These are phyloP conservation scores for Oncorhynchus mykiss DNA, from an alignment of 2,113 vertebrate genomes.

Conservation along the genomic window DNA sequence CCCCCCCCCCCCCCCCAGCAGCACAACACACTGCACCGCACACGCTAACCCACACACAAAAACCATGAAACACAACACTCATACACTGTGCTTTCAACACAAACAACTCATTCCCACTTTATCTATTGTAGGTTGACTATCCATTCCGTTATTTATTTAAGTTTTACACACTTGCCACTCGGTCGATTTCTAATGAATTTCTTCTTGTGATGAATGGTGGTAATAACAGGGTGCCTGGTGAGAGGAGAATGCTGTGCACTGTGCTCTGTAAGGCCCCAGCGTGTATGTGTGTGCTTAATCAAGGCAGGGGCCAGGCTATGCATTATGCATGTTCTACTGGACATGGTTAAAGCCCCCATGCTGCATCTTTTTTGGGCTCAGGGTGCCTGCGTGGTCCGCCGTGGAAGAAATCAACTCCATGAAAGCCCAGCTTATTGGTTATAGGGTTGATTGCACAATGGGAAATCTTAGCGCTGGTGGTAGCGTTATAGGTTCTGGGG, in stretches of 20 bases:
- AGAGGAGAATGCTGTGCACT: constrained; percentile 39
- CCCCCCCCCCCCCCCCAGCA: no score
- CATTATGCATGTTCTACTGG: constrained; percentile 48
- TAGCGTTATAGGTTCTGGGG: no score
- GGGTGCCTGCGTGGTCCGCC: constrained; percentile 25
- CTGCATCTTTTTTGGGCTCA: constrained; percentile 54
- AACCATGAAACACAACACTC: no score
- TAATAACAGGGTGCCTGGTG: constrained; percentile 59
- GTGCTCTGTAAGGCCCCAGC: constrained; percentile 4
- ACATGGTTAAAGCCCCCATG: constrained; percentile 45
- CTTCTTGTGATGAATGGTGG: constrained; percentile 53
- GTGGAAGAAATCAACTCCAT: constrained; percentile 12
- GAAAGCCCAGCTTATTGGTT: background rate
- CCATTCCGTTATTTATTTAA: background rate
- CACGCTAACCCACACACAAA: no score
- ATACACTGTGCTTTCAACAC: no score
- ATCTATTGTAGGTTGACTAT: no score
- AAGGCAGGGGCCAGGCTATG: constrained; percentile 40
- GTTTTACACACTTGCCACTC: constrained; percentile 40
- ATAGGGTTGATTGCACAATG: background rate
- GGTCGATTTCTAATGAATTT: constrained; percentile 62
- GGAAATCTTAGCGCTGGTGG: no score
- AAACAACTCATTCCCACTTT: no score
- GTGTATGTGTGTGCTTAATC: constrained; percentile 27
- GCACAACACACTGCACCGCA: no score